A percentile compares a stretch with the other conserved stretches of the same genome.
Conservation (phyloP, 64 coral and sea anemone genomes). For the Montipora sp. region DNA sequence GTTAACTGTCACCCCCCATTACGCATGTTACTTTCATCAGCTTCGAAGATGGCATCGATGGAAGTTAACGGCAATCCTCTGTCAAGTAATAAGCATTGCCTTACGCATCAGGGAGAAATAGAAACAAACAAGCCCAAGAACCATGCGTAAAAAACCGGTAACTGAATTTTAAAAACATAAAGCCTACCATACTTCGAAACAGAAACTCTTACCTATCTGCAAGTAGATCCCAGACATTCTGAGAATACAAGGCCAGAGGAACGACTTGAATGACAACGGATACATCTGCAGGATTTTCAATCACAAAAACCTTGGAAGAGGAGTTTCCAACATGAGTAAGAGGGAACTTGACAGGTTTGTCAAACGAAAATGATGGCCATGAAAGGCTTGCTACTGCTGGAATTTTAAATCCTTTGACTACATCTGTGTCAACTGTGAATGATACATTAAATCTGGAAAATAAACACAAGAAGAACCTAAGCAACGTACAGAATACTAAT, state of each 20-base stretch:
- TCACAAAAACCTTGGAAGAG: constrained; percentile 77
- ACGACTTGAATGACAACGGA: constrained; percentile 84
- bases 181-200: too few species aligned
- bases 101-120: too few species aligned
- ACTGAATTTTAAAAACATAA: too few species aligned
- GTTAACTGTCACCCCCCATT: too few species aligned
- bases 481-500: background rate
- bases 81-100: too few species aligned
- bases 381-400: constrained; percentile 73
- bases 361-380: constrained; percentile 92
- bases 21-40: too few species aligned
- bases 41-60: too few species aligned
- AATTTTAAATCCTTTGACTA: constrained; percentile 77
- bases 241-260: constrained; percentile 78
- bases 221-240: constrained; percentile 80
- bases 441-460: constrained; percentile 75
- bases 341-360: constrained; percentile 95
- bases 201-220: constrained; percentile 59
- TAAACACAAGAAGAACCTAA: background rate
- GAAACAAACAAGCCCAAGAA: too few species aligned
- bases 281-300: constrained; percentile 91
- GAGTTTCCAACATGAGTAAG: constrained; percentile 94
- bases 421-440: constrained; percentile 85
- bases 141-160: too few species aligned
- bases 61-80: too few species aligned